Evolutionary conservation across 2,888 invertebrate species (phyloP).

Genomic region (Coenonympha arcania): DNA sequence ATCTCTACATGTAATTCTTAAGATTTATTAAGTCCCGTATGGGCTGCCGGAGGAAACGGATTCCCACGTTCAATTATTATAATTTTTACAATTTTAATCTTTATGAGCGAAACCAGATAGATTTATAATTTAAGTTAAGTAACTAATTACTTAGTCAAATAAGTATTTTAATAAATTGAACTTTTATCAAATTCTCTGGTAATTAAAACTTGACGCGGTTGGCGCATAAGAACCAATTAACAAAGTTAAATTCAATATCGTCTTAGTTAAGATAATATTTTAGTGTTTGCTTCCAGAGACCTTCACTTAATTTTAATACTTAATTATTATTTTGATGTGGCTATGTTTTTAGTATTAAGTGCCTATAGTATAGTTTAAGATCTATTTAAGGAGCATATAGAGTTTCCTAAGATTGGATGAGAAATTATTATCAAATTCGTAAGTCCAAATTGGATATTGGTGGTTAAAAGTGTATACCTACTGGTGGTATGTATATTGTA

Average conservation of each 20-base stretch:
- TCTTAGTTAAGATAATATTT: too few species aligned
- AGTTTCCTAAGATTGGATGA: too few species aligned
- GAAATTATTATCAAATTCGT: too few species aligned
- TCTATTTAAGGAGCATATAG: too few species aligned
- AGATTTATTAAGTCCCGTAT: slow-evolving; percentile 24
- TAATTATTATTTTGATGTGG: too few species aligned
- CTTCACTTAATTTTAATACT: too few species aligned
- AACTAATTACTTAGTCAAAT: slow-evolving; percentile 9
- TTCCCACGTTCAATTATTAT: slow-evolving; percentile 13
- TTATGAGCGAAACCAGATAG: slow-evolving; percentile 1
- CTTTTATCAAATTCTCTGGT: background rate
- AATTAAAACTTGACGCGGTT: background rate
- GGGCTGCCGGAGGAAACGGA: slow-evolving; percentile 6
- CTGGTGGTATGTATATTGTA: too few species aligned
- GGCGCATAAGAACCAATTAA: background rate
- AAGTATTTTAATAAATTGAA: slow-evolving; percentile 4
- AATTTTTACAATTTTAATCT: slow-evolving; percentile 7
- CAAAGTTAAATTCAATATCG: background rate
- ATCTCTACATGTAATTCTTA: slow-evolving; percentile 8
- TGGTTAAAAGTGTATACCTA: too few species aligned
- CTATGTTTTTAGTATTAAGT: too few species aligned
- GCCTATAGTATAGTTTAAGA: too few species aligned
- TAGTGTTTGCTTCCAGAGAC: background rate
- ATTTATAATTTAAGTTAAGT: slow-evolving; percentile 8
- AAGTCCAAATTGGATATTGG: too few species aligned